These are phyloP conservation scores for Podocnemis expansa DNA, from an alignment of 2,113 vertebrate species.

Conservation along the genomic window DNA sequence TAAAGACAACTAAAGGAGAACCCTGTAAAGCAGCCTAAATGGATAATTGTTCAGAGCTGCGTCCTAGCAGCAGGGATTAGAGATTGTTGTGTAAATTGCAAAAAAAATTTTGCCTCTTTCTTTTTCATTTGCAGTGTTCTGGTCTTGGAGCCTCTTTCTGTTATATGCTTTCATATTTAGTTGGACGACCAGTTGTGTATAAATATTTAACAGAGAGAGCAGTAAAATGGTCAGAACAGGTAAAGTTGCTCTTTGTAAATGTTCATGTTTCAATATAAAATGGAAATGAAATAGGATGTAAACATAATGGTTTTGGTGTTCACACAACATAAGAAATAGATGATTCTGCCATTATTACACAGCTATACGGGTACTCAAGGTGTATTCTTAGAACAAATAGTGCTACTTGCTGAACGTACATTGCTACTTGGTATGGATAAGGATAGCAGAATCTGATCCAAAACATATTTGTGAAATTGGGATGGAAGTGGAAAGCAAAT, in stretches of 20 bases:
- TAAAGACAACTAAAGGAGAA: background rate
- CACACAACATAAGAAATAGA: background rate
- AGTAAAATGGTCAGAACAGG: conserved; percentile 97
- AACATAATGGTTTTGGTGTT: background rate
- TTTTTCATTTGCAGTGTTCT: conserved; percentile 85
- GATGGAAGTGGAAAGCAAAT: background rate
- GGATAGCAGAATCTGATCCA: background rate
- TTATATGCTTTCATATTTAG: conserved; percentile 96
- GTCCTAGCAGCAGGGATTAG: background rate
- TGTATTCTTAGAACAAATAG: background rate
- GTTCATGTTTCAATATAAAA: background rate
- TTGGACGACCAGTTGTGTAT: conserved; percentile 95
- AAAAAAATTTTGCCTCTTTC: background rate
- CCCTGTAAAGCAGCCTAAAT: background rate
- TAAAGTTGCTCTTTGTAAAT: conserved; percentile 63
- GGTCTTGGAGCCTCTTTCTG: conserved; percentile 97
- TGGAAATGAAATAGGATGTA: background rate
- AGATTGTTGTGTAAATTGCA: background rate
- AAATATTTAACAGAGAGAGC: conserved; percentile 96
- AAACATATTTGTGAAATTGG: background rate
- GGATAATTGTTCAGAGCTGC: background rate
- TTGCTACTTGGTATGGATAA: background rate
- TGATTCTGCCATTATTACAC: background rate
- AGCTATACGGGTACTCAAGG: background rate
- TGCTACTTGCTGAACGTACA: background rate